Conservation (phyloP, 92 coral and sea anemone species). For the Zoanthus sociatus region DNA sequence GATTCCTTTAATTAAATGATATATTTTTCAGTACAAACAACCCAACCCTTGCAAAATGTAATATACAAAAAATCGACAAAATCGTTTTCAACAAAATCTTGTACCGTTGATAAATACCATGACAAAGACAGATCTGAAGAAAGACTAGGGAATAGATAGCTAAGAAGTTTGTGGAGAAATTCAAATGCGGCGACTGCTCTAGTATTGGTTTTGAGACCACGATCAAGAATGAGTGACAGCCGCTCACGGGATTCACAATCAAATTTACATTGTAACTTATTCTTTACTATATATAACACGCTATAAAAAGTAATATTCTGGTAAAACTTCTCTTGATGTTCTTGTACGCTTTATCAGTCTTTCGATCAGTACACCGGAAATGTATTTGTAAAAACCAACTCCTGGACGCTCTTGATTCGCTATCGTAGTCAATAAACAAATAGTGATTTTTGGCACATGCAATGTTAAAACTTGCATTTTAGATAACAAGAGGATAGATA, state of each 20-base stretch:
- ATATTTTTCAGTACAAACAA: background rate
- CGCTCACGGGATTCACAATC: conserved; percentile 12
- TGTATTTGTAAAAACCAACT: background rate
- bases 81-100: conserved; percentile 50
- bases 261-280: background rate
- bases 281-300: too few species aligned
- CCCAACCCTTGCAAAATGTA: background rate
- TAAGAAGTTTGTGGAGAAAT: conserved; percentile 26
- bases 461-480: too few species aligned
- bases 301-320: background rate
- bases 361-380: background rate
- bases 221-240: conserved; percentile 27
- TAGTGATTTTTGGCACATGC: too few species aligned
- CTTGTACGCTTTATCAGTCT: background rate
- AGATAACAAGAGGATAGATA: too few species aligned
- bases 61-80: conserved; percentile 11
- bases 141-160: conserved; percentile 31
- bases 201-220: conserved; percentile 23
- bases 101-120: conserved; percentile 27
- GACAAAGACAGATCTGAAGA: conserved; percentile 44
- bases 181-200: conserved; percentile 12
- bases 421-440: background rate
- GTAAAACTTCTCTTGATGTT: background rate
- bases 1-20: too few species aligned
- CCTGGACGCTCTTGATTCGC: background rate